Conservation (phyloP, 1,140 invertebrate genomes). For the Bathynomus jamesi region DNA sequence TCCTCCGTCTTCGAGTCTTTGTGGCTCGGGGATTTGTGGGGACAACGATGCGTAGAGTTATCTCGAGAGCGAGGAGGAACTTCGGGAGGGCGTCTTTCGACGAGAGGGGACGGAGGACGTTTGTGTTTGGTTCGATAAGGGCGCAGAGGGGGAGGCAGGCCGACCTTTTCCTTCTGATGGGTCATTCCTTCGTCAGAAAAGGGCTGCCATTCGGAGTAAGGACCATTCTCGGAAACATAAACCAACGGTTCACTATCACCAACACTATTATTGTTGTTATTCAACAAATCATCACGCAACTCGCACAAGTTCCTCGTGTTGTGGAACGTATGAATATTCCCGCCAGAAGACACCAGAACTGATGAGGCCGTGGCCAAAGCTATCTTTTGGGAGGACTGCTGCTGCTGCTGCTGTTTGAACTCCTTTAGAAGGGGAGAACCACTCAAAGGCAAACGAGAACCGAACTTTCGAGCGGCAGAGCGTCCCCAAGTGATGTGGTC, state of each 20-base stretch:
- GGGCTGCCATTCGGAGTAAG: conserved; percentile 25
- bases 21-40: background rate
- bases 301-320: conserved; percentile 23
- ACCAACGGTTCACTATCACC: background rate
- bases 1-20: background rate
- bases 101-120: conserved; percentile 3
- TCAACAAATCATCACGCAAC: conserved; percentile 29
- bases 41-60: too few relatives aligned
- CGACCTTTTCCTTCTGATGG: conserved; percentile 29
- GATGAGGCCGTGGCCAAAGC: conserved; percentile 29
- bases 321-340: conserved; percentile 20
- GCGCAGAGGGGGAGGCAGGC: conserved; percentile 21
- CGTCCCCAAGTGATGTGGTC: conserved; percentile 28
- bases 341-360: conserved; percentile 22
- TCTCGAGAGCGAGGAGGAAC: conserved; percentile 3
- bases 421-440: conserved; percentile 28
- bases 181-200: conserved; percentile 25
- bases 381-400: background rate
- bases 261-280: conserved; percentile 14
- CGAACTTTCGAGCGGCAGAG: conserved; percentile 4
- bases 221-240: background rate
- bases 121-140: conserved; percentile 28
- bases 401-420: conserved; percentile 4
- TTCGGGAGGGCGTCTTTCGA: conserved; percentile 6
- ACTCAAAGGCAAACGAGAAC: conserved; percentile 20